Evolutionary conservation across 2,797 vertebrate species (phyloP).

Genomic region (Intellagama lesueurii): DNA sequence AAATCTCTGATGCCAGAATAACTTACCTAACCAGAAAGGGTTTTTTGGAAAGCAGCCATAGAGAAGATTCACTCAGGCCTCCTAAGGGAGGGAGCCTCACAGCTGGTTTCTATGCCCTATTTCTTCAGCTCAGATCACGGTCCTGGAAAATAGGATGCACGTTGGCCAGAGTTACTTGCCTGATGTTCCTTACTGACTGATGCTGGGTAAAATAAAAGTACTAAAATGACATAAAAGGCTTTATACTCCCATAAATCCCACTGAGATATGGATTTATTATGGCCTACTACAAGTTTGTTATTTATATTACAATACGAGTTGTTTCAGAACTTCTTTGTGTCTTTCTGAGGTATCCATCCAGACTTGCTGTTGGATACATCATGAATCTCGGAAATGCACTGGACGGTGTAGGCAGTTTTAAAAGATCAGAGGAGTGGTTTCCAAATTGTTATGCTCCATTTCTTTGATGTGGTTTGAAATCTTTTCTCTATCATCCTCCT

Average conservation of each 20-base stretch:
- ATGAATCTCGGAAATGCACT: not conserved
- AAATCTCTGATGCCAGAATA: not conserved
- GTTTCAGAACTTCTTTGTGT: not conserved
- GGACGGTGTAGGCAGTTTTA: not conserved
- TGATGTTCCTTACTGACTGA: not conserved
- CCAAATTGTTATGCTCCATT: not conserved
- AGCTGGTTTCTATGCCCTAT: not conserved
- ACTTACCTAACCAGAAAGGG: conserved; percentile 29
- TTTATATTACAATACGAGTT: not conserved
- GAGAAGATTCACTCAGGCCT: conserved; percentile 7
- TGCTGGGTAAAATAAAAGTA: not conserved
- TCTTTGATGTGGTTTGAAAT: not conserved
- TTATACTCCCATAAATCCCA: not conserved
- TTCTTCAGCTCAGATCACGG: not conserved
- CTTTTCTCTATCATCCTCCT: not conserved
- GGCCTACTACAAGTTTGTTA: not conserved
- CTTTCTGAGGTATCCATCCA: not conserved
- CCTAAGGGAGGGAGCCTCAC: not conserved
- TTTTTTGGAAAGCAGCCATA: conserved; percentile 20
- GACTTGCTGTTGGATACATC: not conserved
- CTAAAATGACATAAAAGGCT: not conserved
- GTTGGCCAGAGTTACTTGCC: not conserved
- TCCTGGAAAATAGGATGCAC: not conserved
- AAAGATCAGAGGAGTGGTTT: not conserved
- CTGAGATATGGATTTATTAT: not conserved